Evolutionary conservation across 2,888 invertebrate species (phyloP).

Genomic region (Nesidiocoris tenuis): DNA sequence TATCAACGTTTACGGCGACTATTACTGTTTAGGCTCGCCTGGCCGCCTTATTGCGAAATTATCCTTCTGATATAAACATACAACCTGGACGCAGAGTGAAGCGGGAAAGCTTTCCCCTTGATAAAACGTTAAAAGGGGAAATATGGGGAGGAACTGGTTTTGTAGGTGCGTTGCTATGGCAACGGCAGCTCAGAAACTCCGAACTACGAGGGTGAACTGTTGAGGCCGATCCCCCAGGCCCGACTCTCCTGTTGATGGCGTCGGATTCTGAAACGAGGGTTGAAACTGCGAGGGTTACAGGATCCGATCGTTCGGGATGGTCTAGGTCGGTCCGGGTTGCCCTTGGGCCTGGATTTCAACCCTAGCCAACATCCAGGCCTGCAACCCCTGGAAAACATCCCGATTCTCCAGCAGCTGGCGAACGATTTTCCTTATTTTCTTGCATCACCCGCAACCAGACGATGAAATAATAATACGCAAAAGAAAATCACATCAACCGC

Average conservation of each 20-base stretch:
- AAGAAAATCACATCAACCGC: too few species aligned
- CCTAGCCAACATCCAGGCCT: neutral
- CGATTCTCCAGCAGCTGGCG: too few species aligned
- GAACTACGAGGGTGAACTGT: neutral
- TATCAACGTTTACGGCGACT: too few species aligned
- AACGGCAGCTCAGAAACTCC: conserved; percentile 7
- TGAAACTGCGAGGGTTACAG: neutral
- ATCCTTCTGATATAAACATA: neutral
- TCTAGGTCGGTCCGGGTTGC: neutral
- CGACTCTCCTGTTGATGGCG: neutral
- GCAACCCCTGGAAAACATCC: neutral
- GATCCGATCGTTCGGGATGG: neutral
- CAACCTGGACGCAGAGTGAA: neutral
- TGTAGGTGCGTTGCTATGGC: conserved; percentile 32
- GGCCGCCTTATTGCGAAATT: too few species aligned
- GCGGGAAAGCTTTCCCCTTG: neutral
- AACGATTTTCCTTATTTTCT: too few species aligned
- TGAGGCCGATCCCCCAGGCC: neutral
- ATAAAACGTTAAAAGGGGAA: neutral
- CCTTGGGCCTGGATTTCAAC: neutral
- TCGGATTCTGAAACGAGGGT: neutral
- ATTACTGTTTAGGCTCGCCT: too few species aligned
- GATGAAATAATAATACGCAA: too few species aligned
- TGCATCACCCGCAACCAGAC: too few species aligned
- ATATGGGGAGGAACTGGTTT: neutral